Conservation (phyloP, 2,797 vertebrate genomes). For the Karalla daura region DNA sequence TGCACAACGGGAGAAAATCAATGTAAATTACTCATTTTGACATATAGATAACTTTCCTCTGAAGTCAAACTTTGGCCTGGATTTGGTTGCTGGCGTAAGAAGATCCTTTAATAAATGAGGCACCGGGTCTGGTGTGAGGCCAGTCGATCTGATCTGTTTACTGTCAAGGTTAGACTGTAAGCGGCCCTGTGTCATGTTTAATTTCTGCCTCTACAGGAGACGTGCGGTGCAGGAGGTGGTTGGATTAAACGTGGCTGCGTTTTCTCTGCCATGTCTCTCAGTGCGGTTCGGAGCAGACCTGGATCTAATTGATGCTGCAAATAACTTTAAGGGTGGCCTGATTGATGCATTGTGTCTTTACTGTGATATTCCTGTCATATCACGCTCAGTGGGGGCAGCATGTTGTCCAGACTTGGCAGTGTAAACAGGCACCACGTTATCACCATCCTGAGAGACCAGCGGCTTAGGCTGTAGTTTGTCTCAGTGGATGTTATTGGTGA, state of each 20-base stretch:
- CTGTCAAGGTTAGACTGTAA: conserved; percentile 59
- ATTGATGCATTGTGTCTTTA: conserved; percentile 29
- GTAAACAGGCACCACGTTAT: background rate
- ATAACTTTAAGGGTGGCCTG: conserved; percentile 27
- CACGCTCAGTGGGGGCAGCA: background rate
- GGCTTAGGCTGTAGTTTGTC: background rate
- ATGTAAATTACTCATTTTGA: conserved; percentile 42
- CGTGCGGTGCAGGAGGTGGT: conserved; percentile 43
- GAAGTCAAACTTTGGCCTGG: conserved; percentile 38
- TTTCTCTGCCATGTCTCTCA: conserved; percentile 49
- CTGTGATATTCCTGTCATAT: conserved; percentile 23
- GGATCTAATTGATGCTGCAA: conserved; percentile 51
- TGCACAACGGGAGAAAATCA: conserved; percentile 11
- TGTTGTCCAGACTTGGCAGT: conserved; percentile 3
- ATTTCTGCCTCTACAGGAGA: conserved; percentile 53
- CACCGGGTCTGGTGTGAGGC: conserved; percentile 58
- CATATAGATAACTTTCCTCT: conserved; percentile 42
- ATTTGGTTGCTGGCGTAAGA: conserved; percentile 50
- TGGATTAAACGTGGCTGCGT: conserved; percentile 54
- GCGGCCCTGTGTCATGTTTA: conserved; percentile 53
- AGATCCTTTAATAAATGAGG: conserved; percentile 66
- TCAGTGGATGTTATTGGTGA: background rate
- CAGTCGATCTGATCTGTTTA: conserved; percentile 72
- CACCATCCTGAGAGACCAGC: conserved; percentile 11
- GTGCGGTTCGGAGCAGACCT: conserved; percentile 31